Evolutionary conservation across 2,113 vertebrate species (phyloP), one percentile per base, ranked within the genome.

Genomic region (Corythornis cristatus): DNA sequence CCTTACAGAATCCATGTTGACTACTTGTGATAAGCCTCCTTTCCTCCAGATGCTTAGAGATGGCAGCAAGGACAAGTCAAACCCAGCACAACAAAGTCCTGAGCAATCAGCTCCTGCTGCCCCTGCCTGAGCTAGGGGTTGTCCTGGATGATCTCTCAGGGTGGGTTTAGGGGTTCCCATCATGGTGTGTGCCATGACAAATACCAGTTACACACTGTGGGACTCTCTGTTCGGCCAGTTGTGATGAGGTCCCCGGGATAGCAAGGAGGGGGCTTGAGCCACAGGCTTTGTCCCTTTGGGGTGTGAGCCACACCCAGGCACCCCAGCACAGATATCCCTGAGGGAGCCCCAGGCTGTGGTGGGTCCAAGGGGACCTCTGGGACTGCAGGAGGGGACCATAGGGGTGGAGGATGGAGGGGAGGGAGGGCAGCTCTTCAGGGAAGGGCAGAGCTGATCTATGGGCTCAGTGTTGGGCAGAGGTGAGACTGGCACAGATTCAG

Each of bases 291-390:
- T 62, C 22, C n/a, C 37, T 65, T n/a, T 54, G 33, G 42, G 57
- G 23, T 1, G 1, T 20, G 35, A 48, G 18, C 19, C 6, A n/a
- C 40, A 28, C 12, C 28, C 3, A 1, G 6, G 29, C 0, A 3
- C 33, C 48, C 66, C 3, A 3, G 56, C 26, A 19, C 0, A 2
- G 29, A 56, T 5, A 2, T 23, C 42, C 40, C 40, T 23, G 57
- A 29, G 46, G 54, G 17, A 70, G 9, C n/a, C 51, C 23, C 61
- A 29, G 61, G 26, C 33, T 42, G 9, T 26, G 54, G 50, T 20
- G 65, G 54, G 46, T 9, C 37, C 40, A 45, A 51, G n/a, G 28
- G 28, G n/a, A 11, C 9, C 3, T 15, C 40, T 33, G 35, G 33
- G 15, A 42, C 18, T 21, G 16, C 42, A 57, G 43, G 28, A 29